Percentiles rank a stretch among this genome's conserved stretches.
Evolutionary conservation across 1,140 invertebrate genomes (phyloP).

Genomic region (Drosophila tani): DNA sequence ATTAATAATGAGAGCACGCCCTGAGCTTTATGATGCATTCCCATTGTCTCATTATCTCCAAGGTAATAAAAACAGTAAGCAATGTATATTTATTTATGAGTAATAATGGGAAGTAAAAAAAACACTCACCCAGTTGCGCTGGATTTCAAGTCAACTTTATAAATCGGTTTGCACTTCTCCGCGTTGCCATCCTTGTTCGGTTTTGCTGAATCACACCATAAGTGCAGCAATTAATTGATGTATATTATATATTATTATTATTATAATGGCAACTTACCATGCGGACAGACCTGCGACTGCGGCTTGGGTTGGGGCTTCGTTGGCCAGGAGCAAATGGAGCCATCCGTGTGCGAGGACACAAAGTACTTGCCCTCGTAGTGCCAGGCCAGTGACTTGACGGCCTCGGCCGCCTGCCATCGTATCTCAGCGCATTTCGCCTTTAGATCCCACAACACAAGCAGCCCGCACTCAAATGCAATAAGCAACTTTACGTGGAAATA

Average conservation of each 20-base stretch:
- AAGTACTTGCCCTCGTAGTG: slow-evolving; percentile 99
- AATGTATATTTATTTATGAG: slow-evolving; percentile 5
- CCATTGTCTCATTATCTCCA: slow-evolving; percentile 3
- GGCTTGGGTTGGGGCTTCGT: slow-evolving; percentile 91
- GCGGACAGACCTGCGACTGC: slow-evolving; percentile 93
- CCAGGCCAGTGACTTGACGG: slow-evolving; percentile 95
- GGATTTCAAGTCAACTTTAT: slow-evolving; percentile 97
- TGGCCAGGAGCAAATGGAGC: slow-evolving; percentile 97
- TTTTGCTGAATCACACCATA: slow-evolving; percentile 48
- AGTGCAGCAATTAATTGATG: slow-evolving; percentile 4
- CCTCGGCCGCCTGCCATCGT: slow-evolving; percentile 92
- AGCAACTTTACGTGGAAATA: slow-evolving; percentile 89
- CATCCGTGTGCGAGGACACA: slow-evolving; percentile 98
- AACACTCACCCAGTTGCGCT: slow-evolving; percentile 92
- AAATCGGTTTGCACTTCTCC: slow-evolving; percentile 95
- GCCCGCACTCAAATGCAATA: slow-evolving; percentile 98
- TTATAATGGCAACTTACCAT: slow-evolving; percentile 89
- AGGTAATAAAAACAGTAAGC: slow-evolving; percentile 1
- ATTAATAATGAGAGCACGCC: slow-evolving; percentile 4
- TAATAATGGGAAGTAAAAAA: slow-evolving; percentile 2
- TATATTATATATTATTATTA: background rate
- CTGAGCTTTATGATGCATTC: slow-evolving; percentile 1
- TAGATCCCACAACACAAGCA: slow-evolving; percentile 98
- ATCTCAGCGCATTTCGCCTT: slow-evolving; percentile 92
- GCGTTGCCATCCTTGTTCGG: slow-evolving; percentile 92